Conservation (phyloP, 1,140 invertebrate species). For the Heliconius melpomene region DNA sequence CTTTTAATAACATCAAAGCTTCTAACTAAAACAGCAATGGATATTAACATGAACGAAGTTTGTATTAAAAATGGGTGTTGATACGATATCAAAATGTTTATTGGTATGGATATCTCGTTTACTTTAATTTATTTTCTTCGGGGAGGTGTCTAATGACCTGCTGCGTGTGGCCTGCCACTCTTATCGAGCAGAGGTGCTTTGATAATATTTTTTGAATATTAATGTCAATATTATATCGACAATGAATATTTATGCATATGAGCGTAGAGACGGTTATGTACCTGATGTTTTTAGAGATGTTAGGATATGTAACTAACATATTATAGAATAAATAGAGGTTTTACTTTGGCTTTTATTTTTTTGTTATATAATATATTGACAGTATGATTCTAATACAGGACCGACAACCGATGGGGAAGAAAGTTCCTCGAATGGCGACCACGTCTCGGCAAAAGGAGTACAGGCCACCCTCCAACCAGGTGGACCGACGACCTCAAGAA, state of each 20-base stretch:
- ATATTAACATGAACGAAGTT: background rate
- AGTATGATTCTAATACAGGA: too few relatives aligned
- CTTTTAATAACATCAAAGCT: background rate
- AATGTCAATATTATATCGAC: slow-evolving; percentile 74
- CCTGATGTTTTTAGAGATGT: background rate
- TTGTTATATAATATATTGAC: background rate
- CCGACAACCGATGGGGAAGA: too few relatives aligned
- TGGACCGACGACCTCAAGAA: too few relatives aligned
- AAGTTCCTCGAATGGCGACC: too few relatives aligned
- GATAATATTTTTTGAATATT: slow-evolving; percentile 79
- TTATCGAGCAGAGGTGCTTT: slow-evolving; percentile 75
- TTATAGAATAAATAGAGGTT: background rate
- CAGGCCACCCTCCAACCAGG: too few relatives aligned
- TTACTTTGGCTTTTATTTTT: background rate
- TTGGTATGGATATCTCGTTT: slow-evolving; percentile 76
- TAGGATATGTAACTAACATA: background rate
- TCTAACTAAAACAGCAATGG: slow-evolving; percentile 25
- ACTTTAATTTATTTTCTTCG: slow-evolving; percentile 78
- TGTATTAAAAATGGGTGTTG: slow-evolving; percentile 32
- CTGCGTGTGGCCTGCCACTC: slow-evolving; percentile 78
- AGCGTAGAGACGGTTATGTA: background rate
- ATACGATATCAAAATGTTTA: slow-evolving; percentile 51
- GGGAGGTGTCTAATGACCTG: slow-evolving; percentile 79
- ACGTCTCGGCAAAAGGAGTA: too few relatives aligned
- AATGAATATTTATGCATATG: slow-evolving; percentile 49